Evolutionary conservation across 2,797 vertebrate species (phyloP), one percentile per base, ranked within the genome.

Genomic region (Dermochelys coriacea): DNA sequence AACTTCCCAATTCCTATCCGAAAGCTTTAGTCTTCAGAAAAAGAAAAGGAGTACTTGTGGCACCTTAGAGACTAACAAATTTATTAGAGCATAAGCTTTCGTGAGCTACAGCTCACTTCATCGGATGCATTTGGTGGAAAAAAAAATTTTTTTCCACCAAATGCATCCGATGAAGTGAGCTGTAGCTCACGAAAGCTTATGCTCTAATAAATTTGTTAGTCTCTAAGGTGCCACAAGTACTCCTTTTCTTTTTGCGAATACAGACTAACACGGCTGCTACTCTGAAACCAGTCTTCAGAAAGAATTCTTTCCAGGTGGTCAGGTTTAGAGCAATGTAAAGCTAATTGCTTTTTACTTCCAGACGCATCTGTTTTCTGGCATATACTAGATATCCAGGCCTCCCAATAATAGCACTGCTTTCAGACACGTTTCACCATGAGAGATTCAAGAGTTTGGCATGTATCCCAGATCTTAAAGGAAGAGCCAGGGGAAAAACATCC

Each of bases 351-450:
- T 83, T 80, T 84, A 68, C 45, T 57, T 84, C 51, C 78, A 91
- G 55, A 75, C 31, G n/a, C 34, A 34, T 9, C 31, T 11, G 14
- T 93, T 75, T 95, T n/a, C 61, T 94, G 52, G 80, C n/a, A 75
- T 51, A 37, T 94, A 82, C 82, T 64, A 92, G 61, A 55, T 37
- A 41, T 6, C n/a, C 12, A 79, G 90, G 21, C 18, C 41, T 94
- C 57, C 49, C 90, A 89, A 49, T 84, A 97, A 59, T 59, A 93
- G 29, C 52, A 96, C 3, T 16, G 47, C 57, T 95, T 94, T 86
- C 81, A 91, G 50, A 37, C 59, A 41, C 89, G 87, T 80, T 96
- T 93, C 85, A 85, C 5, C 71, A 87, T 31, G 5, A 91, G 83
- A 87, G 89, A 47, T 74, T 54, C 51, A 74, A 4, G 25, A 97